These are phyloP conservation scores for Hydropsyche tenuis DNA, from an alignment of 1,140 invertebrate species.

Conservation along the genomic window DNA sequence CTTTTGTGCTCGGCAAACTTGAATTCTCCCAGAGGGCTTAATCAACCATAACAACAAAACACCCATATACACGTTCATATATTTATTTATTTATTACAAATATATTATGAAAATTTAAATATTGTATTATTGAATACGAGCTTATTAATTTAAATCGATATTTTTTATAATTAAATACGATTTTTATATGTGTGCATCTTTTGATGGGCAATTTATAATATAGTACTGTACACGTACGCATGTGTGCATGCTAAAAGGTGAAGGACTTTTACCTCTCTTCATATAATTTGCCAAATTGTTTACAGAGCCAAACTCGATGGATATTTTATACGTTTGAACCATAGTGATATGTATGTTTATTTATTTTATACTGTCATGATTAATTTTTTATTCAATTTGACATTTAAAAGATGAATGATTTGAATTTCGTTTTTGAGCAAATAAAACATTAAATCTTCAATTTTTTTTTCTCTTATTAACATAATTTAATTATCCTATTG, in stretches of 20 bases:
- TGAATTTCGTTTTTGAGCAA: too few species aligned
- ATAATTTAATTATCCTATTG: too few species aligned
- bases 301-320: slow-evolving; percentile 25
- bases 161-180: neutral
- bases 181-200: slow-evolving; percentile 4
- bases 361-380: too few species aligned
- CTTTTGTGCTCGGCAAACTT: slow-evolving; percentile 18
- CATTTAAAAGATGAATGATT: too few species aligned
- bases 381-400: too few species aligned
- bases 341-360: too few species aligned
- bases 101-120: neutral
- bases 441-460: too few species aligned
- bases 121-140: too few species aligned
- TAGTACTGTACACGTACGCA: slow-evolving; percentile 34
- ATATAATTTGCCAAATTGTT: slow-evolving; percentile 46
- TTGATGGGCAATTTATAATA: slow-evolving; percentile 33
- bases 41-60: slow-evolving; percentile 25
- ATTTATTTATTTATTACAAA: neutral
- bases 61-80: neutral
- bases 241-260: slow-evolving; percentile 40
- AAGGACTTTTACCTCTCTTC: slow-evolving; percentile 42
- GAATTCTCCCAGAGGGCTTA: slow-evolving; percentile 24
- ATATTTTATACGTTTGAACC: too few species aligned
- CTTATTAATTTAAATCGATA: neutral
- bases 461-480: too few species aligned